Conservation (phyloP, 2,113 vertebrate species). For the Lasiurus cinereus region DNA sequence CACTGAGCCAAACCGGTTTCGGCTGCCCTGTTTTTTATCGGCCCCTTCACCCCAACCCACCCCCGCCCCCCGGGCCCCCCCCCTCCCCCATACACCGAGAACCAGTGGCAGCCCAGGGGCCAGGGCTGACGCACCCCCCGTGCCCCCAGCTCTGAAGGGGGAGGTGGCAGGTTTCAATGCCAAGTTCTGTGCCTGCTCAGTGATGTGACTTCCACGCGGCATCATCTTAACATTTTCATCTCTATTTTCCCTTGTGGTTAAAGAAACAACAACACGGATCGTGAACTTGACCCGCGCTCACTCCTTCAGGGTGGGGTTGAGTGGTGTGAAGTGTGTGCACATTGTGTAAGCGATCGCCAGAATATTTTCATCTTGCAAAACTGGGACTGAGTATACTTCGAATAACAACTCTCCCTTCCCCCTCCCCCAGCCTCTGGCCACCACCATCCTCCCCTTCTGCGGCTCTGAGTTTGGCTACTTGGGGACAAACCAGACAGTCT, state of each 20-base stretch:
- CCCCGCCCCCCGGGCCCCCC: too few relatives aligned
- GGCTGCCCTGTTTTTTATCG: too few relatives aligned
- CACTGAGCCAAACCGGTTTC: too few relatives aligned
- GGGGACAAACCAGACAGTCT: background rate
- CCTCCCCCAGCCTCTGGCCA: background rate
- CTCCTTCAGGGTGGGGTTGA: background rate
- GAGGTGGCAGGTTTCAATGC: background rate
- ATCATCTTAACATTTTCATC: background rate
- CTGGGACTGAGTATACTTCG: background rate
- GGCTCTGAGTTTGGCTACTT: background rate
- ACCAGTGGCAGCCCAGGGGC: background rate
- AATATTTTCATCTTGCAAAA: background rate
- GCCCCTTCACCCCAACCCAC: background rate
- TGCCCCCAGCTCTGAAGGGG: background rate
- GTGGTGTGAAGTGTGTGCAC: background rate
- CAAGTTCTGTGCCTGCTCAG: background rate
- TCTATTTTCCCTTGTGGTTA: background rate
- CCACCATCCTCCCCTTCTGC: background rate
- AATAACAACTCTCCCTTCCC: background rate
- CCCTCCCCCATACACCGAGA: too few relatives aligned
- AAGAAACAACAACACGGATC: background rate
- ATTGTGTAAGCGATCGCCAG: background rate
- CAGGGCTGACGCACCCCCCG: fast-evolving
- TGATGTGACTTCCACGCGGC: background rate
- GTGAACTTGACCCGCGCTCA: background rate